A percentile compares a stretch with the other conserved stretches of the same genome.
Conservation (phyloP, 1,140 invertebrate species). For the Aphis gossypii region DNA sequence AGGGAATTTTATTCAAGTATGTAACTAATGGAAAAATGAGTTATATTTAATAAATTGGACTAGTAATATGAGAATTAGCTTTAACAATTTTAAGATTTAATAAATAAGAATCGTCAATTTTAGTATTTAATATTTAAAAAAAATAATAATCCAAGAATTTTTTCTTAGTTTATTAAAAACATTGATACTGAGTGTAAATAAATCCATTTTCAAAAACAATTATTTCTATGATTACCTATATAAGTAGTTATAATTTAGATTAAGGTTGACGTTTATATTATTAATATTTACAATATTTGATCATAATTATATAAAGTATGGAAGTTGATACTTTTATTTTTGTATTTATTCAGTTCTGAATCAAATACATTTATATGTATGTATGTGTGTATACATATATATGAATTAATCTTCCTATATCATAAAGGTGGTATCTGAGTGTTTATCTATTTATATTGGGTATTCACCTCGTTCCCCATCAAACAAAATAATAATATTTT, state of each 20-base stretch:
- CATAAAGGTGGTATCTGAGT: slow-evolving; percentile 51
- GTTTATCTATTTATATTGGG: slow-evolving; percentile 4
- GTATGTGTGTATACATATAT: background rate
- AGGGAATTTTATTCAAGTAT: no score
- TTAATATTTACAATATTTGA: background rate
- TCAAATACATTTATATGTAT: background rate
- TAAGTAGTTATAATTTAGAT: background rate
- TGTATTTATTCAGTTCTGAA: slow-evolving; percentile 15
- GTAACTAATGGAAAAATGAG: no score
- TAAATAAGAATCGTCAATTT: no score
- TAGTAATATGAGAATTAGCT: no score
- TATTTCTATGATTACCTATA: background rate
- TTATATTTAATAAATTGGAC: no score
- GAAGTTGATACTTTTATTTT: slow-evolving; percentile 28
- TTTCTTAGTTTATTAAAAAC: no score
- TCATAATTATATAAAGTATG: background rate
- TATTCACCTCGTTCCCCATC: slow-evolving; percentile 46
- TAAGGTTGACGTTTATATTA: background rate
- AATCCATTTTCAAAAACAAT: background rate
- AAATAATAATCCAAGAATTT: no score
- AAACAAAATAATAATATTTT: slow-evolving; percentile 12
- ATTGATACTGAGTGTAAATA: background rate
- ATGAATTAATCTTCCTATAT: slow-evolving; percentile 16
- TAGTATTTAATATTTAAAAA: no score
- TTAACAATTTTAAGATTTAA: no score